These are phyloP conservation scores for Drosophila fungiperda DNA, from an alignment of 2,888 invertebrate species.

Conservation along the genomic window DNA sequence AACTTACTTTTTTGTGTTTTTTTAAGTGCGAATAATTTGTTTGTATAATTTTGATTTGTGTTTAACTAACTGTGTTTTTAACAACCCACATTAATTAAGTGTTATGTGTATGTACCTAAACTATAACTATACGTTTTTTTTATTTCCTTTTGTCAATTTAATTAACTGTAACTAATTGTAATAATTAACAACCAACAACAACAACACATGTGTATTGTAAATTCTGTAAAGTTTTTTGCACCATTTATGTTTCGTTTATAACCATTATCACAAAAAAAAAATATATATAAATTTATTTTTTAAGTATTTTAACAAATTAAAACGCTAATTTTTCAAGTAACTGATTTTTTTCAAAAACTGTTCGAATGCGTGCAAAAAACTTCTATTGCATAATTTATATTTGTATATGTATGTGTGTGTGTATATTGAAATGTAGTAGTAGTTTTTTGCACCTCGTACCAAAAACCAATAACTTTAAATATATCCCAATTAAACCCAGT, in stretches of 20 bases:
- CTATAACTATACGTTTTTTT: background rate
- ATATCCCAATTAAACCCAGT: constrained; percentile 26
- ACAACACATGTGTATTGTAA: constrained; percentile 58
- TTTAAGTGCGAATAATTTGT: constrained; percentile 27
- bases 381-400: constrained; percentile 73
- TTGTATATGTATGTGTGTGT: constrained; percentile 48
- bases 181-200: constrained; percentile 40
- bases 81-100: constrained; percentile 38
- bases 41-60: constrained; percentile 29
- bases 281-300: constrained; percentile 38
- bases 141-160: constrained; percentile 23
- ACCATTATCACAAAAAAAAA: constrained; percentile 18
- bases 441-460: constrained; percentile 73
- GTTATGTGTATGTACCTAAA: constrained; percentile 50
- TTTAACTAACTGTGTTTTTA: constrained; percentile 47
- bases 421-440: constrained; percentile 59
- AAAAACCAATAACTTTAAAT: constrained; percentile 25
- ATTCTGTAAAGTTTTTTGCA: constrained; percentile 83
- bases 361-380: constrained; percentile 79
- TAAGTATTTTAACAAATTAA: constrained; percentile 41
- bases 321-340: constrained; percentile 63
- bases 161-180: constrained; percentile 68
- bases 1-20: constrained; percentile 4
- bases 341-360: background rate
- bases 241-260: constrained; percentile 61